Conservation (phyloP, 2,113 vertebrate genomes). For the Callionymus lyra region DNA sequence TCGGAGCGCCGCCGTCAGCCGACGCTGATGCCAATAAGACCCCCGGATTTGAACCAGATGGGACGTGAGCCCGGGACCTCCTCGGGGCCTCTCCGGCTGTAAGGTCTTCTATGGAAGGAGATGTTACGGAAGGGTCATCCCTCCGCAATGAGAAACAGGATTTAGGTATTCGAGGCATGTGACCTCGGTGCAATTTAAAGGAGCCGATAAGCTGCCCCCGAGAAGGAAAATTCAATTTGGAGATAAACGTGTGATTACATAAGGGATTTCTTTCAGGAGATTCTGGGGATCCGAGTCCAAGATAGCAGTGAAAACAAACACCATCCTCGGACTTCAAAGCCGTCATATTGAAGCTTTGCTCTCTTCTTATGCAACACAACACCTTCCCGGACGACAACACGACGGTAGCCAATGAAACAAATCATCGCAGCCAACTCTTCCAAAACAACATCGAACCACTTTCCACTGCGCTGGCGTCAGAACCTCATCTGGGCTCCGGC, state of each 20-base stretch:
- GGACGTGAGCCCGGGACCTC: slow-evolving; percentile 18
- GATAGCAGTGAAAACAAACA: no score
- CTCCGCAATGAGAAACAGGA: slow-evolving; percentile 13
- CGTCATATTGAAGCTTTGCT: no score
- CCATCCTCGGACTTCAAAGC: no score
- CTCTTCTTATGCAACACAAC: slow-evolving; percentile 32
- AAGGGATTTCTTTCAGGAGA: slow-evolving; percentile 14
- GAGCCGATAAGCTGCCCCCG: slow-evolving; percentile 1
- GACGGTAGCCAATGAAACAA: no score
- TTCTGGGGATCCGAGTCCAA: no score
- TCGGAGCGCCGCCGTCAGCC: slow-evolving; percentile 32
- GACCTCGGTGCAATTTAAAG: not conserved
- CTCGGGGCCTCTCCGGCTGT: slow-evolving; percentile 9
- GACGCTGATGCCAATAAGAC: slow-evolving; percentile 31
- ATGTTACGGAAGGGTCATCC: not conserved
- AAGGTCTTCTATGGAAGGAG: slow-evolving; percentile 5
- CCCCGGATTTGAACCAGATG: slow-evolving; percentile 38
- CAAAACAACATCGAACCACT: slow-evolving; percentile 24
- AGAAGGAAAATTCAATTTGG: slow-evolving; percentile 9
- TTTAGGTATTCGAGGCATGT: slow-evolving; percentile 1
- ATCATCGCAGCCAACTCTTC: slow-evolving; percentile 24
- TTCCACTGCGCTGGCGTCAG: slow-evolving; percentile 11
- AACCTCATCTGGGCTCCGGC: slow-evolving; percentile 15
- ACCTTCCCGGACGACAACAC: slow-evolving; percentile 4
- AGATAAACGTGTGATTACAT: slow-evolving; percentile 15